Conservation (phyloP, 23 tunicate species). For the Trididemnum miniatum region DNA sequence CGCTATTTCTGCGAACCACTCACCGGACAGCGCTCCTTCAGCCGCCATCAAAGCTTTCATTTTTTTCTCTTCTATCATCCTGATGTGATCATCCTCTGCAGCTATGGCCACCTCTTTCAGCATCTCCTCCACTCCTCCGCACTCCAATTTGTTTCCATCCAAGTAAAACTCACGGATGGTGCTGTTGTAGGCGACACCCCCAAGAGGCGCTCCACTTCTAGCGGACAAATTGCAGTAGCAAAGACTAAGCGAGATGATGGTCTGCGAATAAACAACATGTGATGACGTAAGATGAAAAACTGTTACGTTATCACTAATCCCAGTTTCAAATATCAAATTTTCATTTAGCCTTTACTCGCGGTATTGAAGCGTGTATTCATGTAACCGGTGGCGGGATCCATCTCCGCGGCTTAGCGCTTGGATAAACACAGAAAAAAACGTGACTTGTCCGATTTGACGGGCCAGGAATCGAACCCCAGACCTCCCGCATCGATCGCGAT, state of each 20-base stretch:
- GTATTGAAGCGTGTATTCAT: too few species aligned
- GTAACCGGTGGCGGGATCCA: too few species aligned
- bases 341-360: too few species aligned
- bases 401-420: too few species aligned
- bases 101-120: conserved; percentile 47
- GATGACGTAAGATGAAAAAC: too few species aligned
- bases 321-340: too few species aligned
- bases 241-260: conserved; percentile 67
- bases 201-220: conserved; percentile 61
- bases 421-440: too few species aligned
- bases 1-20: neutral
- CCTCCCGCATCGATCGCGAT: too few species aligned
- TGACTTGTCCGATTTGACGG: too few species aligned
- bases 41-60: conserved; percentile 76
- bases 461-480: too few species aligned
- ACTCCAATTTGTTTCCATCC: conserved; percentile 77
- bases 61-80: conserved; percentile 54
- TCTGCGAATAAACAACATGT: conserved; percentile 50
- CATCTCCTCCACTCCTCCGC: conserved; percentile 59
- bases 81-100: conserved; percentile 69
- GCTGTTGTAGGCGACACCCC: conserved; percentile 53
- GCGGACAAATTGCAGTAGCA: conserved; percentile 68
- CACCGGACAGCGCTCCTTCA: conserved; percentile 51
- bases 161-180: conserved; percentile 73
- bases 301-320: too few species aligned